These are phyloP conservation scores for Camponotus vicinus DNA, from an alignment of 1,140 invertebrate genomes.

Conservation along the genomic window DNA sequence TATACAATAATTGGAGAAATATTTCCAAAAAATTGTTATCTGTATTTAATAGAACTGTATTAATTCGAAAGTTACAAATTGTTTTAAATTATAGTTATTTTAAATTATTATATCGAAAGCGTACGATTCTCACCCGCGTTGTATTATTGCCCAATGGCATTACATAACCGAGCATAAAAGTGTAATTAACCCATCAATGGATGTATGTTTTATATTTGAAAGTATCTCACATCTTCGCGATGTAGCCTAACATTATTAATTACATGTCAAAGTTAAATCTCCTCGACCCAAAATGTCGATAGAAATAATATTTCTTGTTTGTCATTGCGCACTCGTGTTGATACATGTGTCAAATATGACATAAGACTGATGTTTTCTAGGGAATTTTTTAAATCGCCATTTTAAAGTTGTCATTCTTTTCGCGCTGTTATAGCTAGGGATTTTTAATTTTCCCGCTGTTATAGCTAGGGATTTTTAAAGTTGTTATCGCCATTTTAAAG, in stretches of 20 bases:
- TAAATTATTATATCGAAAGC: constrained; percentile 22
- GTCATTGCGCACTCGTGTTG: constrained; percentile 70
- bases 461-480: no score
- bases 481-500: no score
- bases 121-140: constrained; percentile 74
- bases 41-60: neutral
- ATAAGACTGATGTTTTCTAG: neutral
- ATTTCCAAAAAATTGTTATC: neutral
- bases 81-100: neutral
- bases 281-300: neutral
- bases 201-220: constrained; percentile 40
- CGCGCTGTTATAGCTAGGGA: no score
- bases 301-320: constrained; percentile 71
- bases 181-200: constrained; percentile 19
- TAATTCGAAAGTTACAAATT: neutral
- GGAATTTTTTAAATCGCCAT: no score
- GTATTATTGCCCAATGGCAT: constrained; percentile 82
- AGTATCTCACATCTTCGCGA: constrained; percentile 14
- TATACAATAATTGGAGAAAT: neutral
- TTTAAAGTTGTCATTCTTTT: no score
- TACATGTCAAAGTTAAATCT: neutral
- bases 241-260: no score
- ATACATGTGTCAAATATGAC: neutral
- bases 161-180: constrained; percentile 78
- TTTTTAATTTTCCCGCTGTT: no score